Conservation (phyloP, 2,113 vertebrate species). For the Grantiella picta region DNA sequence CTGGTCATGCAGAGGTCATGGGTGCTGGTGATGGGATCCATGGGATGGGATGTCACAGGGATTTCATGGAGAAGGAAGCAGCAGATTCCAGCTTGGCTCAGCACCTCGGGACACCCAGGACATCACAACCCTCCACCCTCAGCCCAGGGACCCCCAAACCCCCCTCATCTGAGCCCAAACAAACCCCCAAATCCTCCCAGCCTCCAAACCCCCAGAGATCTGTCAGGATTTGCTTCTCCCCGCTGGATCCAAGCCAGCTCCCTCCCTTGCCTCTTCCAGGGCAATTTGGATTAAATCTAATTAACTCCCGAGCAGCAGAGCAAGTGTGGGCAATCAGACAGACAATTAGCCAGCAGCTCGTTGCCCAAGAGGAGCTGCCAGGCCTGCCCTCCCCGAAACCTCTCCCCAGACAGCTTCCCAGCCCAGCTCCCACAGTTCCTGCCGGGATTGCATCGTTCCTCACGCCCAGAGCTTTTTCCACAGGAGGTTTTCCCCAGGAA, state of each 20-base stretch:
- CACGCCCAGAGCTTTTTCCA: not conserved
- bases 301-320: not conserved
- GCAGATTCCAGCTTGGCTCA: not conserved
- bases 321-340: not conserved
- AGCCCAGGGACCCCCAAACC: not conserved
- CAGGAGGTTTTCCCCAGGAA: not conserved
- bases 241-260: fast-evolving
- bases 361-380: not conserved
- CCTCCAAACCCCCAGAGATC: fast-evolving
- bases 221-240: not conserved
- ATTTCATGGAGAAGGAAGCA: not conserved
- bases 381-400: not conserved
- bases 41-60: not conserved
- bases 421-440: not conserved
- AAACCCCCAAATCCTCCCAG: no score
- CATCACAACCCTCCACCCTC: not conserved
- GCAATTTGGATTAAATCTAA: not conserved
- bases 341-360: not conserved
- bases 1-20: not conserved
- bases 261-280: not conserved
- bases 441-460: fast-evolving
- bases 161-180: not conserved
- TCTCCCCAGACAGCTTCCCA: not conserved
- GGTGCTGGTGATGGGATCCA: not conserved
- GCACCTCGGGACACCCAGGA: not conserved